Evolutionary conservation across 2,888 invertebrate genomes (phyloP).

Genomic region (Drosophila affinis): DNA sequence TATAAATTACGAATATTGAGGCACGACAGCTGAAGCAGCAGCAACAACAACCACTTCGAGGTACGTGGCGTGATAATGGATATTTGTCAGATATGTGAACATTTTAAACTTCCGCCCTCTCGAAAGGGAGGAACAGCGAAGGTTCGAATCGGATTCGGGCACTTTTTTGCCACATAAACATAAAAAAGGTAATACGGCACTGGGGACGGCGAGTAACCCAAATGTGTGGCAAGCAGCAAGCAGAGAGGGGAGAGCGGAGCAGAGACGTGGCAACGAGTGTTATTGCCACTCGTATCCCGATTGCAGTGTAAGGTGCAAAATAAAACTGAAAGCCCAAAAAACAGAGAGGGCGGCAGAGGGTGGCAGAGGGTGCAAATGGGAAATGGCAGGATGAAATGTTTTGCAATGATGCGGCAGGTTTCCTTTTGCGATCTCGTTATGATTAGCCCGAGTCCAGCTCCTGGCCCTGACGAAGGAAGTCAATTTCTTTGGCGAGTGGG

Average conservation of each 20-base stretch:
- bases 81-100: slow-evolving; percentile 79
- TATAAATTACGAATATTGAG: slow-evolving; percentile 78
- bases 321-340: slow-evolving; percentile 39
- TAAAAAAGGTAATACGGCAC: slow-evolving; percentile 75
- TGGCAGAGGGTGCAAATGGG: slow-evolving; percentile 28
- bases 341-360: slow-evolving; percentile 7
- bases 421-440: slow-evolving; percentile 46
- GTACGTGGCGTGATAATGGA: slow-evolving; percentile 80
- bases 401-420: slow-evolving; percentile 73
- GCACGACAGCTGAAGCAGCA: slow-evolving; percentile 52
- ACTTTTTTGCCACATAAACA: slow-evolving; percentile 66
- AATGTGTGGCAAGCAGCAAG: slow-evolving; percentile 31
- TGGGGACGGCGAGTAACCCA: slow-evolving; percentile 51
- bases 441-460: slow-evolving; percentile 58
- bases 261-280: slow-evolving; percentile 32
- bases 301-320: slow-evolving; percentile 68
- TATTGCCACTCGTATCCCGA: slow-evolving; percentile 45
- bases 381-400: slow-evolving; percentile 49
- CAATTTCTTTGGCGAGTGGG: slow-evolving; percentile 29
- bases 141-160: slow-evolving; percentile 48
- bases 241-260: slow-evolving; percentile 5
- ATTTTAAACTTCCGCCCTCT: slow-evolving; percentile 71
- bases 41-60: slow-evolving; percentile 25
- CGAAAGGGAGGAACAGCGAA: background rate
- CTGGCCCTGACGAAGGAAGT: slow-evolving; percentile 17